Conservation (phyloP, 2,797 vertebrate genomes). For the Vireo griseus region DNA sequence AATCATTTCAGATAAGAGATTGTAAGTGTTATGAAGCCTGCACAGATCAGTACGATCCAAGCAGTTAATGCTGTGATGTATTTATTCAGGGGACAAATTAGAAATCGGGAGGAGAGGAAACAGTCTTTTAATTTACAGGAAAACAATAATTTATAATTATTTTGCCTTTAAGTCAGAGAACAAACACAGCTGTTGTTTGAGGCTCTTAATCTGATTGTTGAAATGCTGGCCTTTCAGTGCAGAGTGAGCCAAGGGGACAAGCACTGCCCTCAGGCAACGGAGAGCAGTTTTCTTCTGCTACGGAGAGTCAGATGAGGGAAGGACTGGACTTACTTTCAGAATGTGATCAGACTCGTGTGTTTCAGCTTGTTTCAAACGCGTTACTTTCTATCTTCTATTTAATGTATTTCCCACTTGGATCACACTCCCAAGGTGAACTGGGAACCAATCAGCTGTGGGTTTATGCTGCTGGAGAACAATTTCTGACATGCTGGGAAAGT, state of each 20-base stretch:
- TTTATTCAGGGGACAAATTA: conserved; percentile 53
- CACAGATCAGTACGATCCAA: conserved; percentile 9
- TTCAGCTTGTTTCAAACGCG: not conserved
- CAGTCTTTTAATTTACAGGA: conserved; percentile 66
- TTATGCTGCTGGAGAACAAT: not conserved
- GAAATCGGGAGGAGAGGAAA: conserved; percentile 40
- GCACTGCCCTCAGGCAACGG: not conserved
- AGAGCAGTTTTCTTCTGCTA: not conserved
- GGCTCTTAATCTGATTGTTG: conserved; percentile 67
- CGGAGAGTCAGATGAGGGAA: not conserved
- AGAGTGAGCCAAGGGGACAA: not conserved
- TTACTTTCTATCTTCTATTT: not conserved
- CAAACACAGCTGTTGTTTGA: conserved; percentile 75
- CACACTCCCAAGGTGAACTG: not conserved
- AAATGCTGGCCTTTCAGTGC: conserved; percentile 32
- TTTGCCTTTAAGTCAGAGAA: conserved; percentile 67
- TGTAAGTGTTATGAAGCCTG: conserved; percentile 51
- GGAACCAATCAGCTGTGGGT: not conserved
- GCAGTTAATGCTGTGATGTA: conserved; percentile 21
- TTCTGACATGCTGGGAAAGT: conserved; percentile 26
- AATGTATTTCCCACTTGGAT: not conserved
- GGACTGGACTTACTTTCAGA: not conserved
- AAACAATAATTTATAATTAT: conserved; percentile 70
- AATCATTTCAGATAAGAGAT: conserved; percentile 56
- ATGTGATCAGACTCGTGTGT: not conserved